A percentile compares a stretch with the other conserved stretches of the same genome.
Conservation (phyloP, 2,888 invertebrate genomes). For the Alentia gelatinosa region DNA sequence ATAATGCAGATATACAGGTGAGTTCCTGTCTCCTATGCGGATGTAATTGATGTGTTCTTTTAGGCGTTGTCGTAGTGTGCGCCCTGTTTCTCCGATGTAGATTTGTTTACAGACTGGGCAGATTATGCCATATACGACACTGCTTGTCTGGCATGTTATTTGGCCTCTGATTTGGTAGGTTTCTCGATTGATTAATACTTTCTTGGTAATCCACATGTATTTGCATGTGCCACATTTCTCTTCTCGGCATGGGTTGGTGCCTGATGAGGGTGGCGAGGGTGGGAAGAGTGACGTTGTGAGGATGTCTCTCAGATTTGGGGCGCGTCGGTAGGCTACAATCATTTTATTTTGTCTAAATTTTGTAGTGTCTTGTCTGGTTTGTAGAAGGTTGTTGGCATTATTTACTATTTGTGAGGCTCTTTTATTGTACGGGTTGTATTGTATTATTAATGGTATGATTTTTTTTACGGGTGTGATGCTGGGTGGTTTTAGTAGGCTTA, state of each 20-base stretch:
- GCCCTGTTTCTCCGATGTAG: constrained; percentile 18
- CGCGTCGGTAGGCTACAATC: background rate
- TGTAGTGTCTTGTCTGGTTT: background rate
- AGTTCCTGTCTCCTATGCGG: background rate
- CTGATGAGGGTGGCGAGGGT: background rate
- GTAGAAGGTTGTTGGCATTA: background rate
- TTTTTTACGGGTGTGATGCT: background rate
- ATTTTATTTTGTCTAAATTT: background rate
- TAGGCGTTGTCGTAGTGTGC: background rate
- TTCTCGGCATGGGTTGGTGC: background rate
- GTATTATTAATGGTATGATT: background rate
- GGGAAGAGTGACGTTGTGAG: background rate
- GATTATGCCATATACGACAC: background rate
- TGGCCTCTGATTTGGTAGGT: background rate
- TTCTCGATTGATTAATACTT: background rate
- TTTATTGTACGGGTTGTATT: background rate
- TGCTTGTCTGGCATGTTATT: background rate
- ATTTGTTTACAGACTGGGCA: background rate
- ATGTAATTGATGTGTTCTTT: background rate
- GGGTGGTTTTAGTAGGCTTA: background rate
- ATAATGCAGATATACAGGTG: background rate
- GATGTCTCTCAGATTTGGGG: background rate
- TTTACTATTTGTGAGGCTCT: background rate
- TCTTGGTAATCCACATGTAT: background rate
- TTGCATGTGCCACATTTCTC: background rate